A percentile compares a stretch with the other conserved stretches of the same genome.
These are phyloP conservation scores for Noctua fimbriata DNA, from an alignment of 2,888 invertebrate genomes.

Conservation along the genomic window DNA sequence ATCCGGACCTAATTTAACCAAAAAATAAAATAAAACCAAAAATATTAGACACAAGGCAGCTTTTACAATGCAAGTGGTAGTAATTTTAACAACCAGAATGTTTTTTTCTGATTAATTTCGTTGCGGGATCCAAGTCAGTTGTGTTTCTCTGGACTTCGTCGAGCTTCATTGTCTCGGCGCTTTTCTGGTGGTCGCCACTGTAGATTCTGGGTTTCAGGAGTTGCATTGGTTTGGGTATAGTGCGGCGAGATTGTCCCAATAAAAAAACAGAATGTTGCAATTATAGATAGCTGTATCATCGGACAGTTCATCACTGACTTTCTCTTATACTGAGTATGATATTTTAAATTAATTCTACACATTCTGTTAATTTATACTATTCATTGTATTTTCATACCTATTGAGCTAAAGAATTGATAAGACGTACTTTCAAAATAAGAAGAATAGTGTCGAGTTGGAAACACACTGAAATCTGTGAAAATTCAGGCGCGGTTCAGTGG, in stretches of 20 bases:
- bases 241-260: too few relatives aligned
- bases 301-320: not conserved
- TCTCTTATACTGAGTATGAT: not conserved
- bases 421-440: not conserved
- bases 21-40: not conserved
- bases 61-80: not conserved
- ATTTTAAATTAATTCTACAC: not conserved
- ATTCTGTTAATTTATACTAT: not conserved
- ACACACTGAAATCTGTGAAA: slow-evolving; percentile 40
- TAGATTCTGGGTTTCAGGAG: too few relatives aligned
- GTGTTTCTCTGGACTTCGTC: too few relatives aligned
- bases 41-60: not conserved
- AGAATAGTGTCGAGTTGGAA: slow-evolving; percentile 15
- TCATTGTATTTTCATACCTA: not conserved
- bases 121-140: too few relatives aligned
- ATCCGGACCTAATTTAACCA: too few relatives aligned
- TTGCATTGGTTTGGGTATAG: too few relatives aligned
- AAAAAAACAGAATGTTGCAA: too few relatives aligned
- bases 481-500: slow-evolving; percentile 35
- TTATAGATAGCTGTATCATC: too few relatives aligned
- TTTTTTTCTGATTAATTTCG: too few relatives aligned
- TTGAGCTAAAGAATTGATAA: not conserved
- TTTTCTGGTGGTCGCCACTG: too few relatives aligned
- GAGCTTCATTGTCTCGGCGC: too few relatives aligned
- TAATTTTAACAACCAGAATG: not conserved